Percentiles rank a stretch among this genome's conserved stretches.
phyloP scores from a whole-genome alignment of 1,140 invertebrate genomes.

The Nephotettix cincticeps region DNA sequence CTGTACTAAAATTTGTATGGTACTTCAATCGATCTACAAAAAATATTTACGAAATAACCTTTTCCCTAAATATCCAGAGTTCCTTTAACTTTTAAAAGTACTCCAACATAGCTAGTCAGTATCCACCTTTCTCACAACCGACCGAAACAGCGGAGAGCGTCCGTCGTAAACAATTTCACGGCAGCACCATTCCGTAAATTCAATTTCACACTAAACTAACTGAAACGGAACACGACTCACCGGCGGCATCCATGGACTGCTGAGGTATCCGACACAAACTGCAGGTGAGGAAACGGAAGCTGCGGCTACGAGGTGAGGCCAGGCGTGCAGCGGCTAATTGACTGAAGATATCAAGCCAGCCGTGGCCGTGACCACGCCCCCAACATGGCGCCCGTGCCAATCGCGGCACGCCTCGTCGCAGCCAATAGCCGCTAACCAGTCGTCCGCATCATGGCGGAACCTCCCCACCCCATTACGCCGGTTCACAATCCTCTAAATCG shows the following conservation, averaged over 20 bases:
- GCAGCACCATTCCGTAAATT: no score
- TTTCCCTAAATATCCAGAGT: no score
- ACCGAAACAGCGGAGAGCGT: no score
- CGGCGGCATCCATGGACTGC: not conserved
- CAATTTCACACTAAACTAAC: no score
- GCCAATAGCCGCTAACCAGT: constrained; percentile 5
- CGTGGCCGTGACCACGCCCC: constrained; percentile 8
- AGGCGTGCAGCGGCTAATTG: not conserved
- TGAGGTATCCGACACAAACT: constrained; percentile 5
- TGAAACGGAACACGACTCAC: not conserved
- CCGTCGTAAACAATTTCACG: no score
- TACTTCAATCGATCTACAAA: no score
- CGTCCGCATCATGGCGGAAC: constrained; percentile 7
- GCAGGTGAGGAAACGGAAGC: not conserved
- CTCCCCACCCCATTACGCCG: not conserved
- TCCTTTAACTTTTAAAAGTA: no score
- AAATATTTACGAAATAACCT: no score
- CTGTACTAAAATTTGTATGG: no score
- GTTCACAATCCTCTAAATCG: not conserved
- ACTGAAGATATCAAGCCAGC: not conserved
- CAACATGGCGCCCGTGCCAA: constrained; percentile 17
- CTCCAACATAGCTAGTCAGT: no score
- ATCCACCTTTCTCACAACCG: no score
- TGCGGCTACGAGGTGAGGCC: not conserved
- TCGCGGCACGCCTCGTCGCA: constrained; percentile 3